Evolutionary conservation across 2,797 vertebrate species (phyloP).

Genomic region (Phaenicophaeus curvirostris): DNA sequence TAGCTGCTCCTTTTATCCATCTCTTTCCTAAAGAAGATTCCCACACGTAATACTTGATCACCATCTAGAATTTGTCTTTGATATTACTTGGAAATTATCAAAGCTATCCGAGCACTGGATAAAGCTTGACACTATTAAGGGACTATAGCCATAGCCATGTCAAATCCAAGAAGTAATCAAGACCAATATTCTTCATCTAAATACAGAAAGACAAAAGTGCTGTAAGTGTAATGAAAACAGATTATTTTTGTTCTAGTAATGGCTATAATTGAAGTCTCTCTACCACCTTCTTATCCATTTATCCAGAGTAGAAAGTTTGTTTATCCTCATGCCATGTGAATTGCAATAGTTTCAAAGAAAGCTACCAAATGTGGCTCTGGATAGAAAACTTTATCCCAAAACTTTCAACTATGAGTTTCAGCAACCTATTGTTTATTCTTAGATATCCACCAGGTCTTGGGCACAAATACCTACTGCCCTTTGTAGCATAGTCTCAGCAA

Average conservation of each 20-base stretch:
- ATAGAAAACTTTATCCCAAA: background rate
- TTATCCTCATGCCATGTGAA: background rate
- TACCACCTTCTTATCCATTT: background rate
- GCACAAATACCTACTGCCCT: accelerated
- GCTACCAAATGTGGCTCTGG: background rate
- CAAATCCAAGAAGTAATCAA: background rate
- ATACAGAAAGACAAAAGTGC: background rate
- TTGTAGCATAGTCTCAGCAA: background rate
- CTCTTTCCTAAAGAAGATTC: background rate
- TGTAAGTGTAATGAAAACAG: background rate
- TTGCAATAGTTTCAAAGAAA: background rate
- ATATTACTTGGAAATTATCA: background rate
- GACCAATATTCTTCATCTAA: background rate
- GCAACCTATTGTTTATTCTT: background rate
- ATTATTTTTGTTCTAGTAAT: background rate
- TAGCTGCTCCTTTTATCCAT: background rate
- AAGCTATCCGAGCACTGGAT: background rate
- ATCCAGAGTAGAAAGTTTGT: background rate
- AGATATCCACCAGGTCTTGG: background rate
- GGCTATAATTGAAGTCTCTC: background rate
- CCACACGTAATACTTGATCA: background rate
- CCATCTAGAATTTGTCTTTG: background rate
- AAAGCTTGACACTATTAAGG: background rate
- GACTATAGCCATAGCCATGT: background rate
- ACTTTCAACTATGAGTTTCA: background rate